phyloP scores from a whole-genome alignment of 92 coral and sea anemone species.

The Micromussa lordhowensis region DNA sequence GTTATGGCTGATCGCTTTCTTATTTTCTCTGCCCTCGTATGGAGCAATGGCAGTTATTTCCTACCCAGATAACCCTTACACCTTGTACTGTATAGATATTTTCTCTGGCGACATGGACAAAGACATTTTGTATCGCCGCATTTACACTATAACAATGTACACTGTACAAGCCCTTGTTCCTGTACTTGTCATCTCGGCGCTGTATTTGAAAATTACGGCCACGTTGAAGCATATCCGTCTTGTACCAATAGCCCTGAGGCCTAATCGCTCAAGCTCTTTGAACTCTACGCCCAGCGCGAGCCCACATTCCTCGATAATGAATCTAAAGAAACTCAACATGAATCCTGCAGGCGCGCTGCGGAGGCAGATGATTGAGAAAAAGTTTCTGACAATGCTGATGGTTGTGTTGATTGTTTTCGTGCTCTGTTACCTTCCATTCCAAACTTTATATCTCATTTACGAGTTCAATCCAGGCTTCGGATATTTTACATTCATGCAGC shows the following conservation, averaged over 20 bases:
- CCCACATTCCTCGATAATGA: conserved; percentile 67
- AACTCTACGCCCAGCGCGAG: conserved; percentile 70
- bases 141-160: conserved; percentile 72
- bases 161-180: conserved; percentile 69
- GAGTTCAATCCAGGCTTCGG: conserved; percentile 32
- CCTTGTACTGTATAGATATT: conserved; percentile 52
- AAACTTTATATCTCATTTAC: conserved; percentile 59
- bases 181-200: conserved; percentile 63
- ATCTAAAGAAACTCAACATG: conserved; percentile 58
- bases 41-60: conserved; percentile 57
- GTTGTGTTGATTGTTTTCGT: conserved; percentile 73
- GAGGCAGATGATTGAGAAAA: conserved; percentile 73
- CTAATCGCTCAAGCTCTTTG: conserved; percentile 67
- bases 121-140: conserved; percentile 44
- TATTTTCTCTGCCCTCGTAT: conserved; percentile 76
- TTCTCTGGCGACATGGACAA: conserved; percentile 49
- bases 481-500: conserved; percentile 4
- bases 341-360: conserved; percentile 61
- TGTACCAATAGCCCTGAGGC: conserved; percentile 65
- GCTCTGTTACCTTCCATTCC: conserved; percentile 80
- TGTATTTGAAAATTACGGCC: conserved; percentile 73
- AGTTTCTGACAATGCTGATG: conserved; percentile 78
- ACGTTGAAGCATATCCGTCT: conserved; percentile 72
- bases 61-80: conserved; percentile 9
- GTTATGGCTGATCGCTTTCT: conserved; percentile 78